Base-by-base conservation (phyloP, 2,888 invertebrate species). In the Acleris cristana region DNA sequence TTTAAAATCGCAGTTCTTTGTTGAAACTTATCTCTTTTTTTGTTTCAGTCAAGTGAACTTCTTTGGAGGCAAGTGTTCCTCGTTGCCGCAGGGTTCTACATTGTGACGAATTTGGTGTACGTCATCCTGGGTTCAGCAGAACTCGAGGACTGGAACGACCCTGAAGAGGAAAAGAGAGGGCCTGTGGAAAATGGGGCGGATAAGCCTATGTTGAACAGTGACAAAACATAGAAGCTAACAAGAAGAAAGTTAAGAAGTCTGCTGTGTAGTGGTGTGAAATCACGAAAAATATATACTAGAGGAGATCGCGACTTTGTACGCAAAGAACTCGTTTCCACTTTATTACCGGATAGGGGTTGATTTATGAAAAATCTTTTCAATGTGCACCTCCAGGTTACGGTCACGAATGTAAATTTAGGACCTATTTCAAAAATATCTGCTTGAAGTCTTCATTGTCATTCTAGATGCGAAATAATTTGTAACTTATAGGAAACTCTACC, bases 61-160 rank as follows among this genome's bases (percentile, higher is more conserved):
- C 94, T 96, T 72, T 97, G 97, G 97, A 93, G 95, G 64, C 91
- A 93, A 57, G 95, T 97, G 2, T 97, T 97, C 87, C 95, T 95
- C 75, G 89, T 96, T 23, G 93, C 97, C 0, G 94, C 96, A 2
- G 94, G 90, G 0, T 85, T 96, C 21, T 96, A 96, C 76, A 86
- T 96, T 21, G 74, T 94, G 8, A 95, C 96, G 3, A 95, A 96
- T 74, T 80, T 95, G 0, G 83, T 95, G 40, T 97, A 95, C 79
- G 82, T 96, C 0, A 76, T 95, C 8, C 95, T 96, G 62, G 96
- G 96, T 2, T 94, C 94, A 7, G 95, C 94, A 0, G 94, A 94
- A 65, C 89, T 94, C 2, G 97, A 97, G 71, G 89, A 94, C 0
- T 97, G 97, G 97, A 96, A 96, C 73, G 94, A 95, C 64, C 88